A percentile compares a stretch with the other conserved stretches of the same genome.
phyloP scores from a whole-genome alignment of 2,888 invertebrate species.

The Liodrosophila aerea region DNA sequence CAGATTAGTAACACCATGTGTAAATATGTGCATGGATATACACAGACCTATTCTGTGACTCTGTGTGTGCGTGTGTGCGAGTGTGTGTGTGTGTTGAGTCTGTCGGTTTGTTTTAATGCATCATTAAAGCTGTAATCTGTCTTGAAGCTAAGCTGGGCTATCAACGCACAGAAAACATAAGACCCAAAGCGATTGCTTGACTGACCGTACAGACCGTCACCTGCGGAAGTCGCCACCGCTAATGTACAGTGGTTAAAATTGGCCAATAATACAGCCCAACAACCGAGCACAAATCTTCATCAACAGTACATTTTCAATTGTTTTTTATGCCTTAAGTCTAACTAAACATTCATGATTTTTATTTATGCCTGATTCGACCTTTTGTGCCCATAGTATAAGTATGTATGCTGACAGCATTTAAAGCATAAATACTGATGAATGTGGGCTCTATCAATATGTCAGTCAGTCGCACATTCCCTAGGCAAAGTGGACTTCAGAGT shows the following conservation, averaged over 20 bases:
- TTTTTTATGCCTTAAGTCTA: too few relatives aligned
- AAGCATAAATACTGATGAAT: too few relatives aligned
- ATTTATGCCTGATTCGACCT: too few relatives aligned
- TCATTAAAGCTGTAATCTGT: conserved; percentile 56
- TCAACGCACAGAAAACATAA: conserved; percentile 29
- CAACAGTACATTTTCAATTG: too few relatives aligned
- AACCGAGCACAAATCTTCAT: too few relatives aligned
- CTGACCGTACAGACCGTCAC: conserved; percentile 1
- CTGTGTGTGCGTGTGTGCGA: background rate
- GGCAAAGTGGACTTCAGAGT: too few relatives aligned
- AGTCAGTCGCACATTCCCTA: too few relatives aligned
- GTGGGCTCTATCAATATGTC: too few relatives aligned
- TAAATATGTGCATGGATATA: background rate
- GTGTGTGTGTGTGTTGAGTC: conserved; percentile 3
- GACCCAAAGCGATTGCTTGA: background rate
- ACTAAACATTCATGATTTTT: too few relatives aligned
- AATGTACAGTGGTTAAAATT: background rate
- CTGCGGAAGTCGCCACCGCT: conserved; percentile 23
- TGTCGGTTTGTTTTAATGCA: conserved; percentile 51
- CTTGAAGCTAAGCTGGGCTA: conserved; percentile 48
- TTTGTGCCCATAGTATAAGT: too few relatives aligned
- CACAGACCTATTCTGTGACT: background rate
- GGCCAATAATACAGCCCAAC: too few relatives aligned
- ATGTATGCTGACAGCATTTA: too few relatives aligned
- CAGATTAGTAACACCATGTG: conserved; percentile 6